These are phyloP conservation scores for Gymnoscopelus microlampas DNA, from an alignment of 2,797 vertebrate species.

Conservation along the genomic window DNA sequence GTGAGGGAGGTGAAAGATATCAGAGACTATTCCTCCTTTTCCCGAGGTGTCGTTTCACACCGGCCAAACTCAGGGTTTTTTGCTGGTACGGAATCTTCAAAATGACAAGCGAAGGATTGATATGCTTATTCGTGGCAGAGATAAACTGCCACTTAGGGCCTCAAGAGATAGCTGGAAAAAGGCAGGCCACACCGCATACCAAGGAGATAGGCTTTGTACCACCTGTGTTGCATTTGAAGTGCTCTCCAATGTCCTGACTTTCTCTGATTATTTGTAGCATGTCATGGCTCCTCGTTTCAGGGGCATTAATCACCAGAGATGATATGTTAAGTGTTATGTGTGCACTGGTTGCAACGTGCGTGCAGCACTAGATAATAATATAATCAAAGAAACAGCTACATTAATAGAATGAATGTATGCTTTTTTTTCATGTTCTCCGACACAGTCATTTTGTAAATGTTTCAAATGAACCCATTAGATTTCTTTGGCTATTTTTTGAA, in stretches of 20 bases:
- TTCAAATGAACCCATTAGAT: too few relatives aligned
- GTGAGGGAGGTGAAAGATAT: conserved; percentile 79
- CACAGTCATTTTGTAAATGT: too few relatives aligned
- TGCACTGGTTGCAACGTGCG: too few relatives aligned
- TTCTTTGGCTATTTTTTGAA: too few relatives aligned
- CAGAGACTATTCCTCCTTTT: conserved; percentile 58
- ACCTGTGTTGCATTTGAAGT: conserved; percentile 66
- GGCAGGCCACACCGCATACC: conserved; percentile 17
- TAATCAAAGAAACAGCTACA: too few relatives aligned
- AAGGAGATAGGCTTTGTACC: conserved; percentile 36
- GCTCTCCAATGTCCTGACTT: conserved; percentile 42
- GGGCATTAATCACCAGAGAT: conserved; percentile 2
- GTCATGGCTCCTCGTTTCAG: conserved; percentile 1
- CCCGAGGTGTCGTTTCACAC: conserved; percentile 71
- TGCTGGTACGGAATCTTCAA: conserved; percentile 58
- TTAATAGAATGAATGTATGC: too few relatives aligned
- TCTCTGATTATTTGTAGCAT: conserved; percentile 17
- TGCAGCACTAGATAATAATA: too few relatives aligned
- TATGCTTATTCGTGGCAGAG: conserved; percentile 66
- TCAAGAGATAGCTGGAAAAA: conserved; percentile 49
- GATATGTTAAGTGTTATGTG: too few relatives aligned
- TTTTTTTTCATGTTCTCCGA: too few relatives aligned
- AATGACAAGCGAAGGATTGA: conserved; percentile 68
- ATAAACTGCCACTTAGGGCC: conserved; percentile 55
- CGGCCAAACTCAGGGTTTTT: conserved; percentile 18